phyloP scores from a whole-genome alignment of 53 echinoderm and acorn worm genomes.

The Zoroaster sp. region DNA sequence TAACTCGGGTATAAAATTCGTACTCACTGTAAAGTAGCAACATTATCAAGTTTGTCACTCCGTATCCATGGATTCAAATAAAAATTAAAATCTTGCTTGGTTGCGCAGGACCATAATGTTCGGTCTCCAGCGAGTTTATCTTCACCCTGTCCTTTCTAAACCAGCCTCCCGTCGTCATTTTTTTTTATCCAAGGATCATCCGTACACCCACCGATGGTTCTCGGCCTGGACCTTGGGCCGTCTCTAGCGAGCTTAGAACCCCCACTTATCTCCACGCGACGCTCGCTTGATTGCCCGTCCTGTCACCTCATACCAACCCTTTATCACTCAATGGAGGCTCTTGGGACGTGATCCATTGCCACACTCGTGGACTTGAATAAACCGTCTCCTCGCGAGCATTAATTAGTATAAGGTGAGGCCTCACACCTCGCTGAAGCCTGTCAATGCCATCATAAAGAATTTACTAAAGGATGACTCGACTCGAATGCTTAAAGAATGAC shows the following conservation, averaged over 20 bases:
- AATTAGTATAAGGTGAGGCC: constrained; percentile 11
- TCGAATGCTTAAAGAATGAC: too few species aligned
- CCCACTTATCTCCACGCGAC: not conserved
- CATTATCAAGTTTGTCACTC: too few species aligned
- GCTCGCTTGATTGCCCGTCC: not conserved
- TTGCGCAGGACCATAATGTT: too few species aligned
- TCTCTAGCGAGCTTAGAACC: constrained; percentile 22
- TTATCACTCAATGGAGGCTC: constrained; percentile 13
- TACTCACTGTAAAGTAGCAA: too few species aligned
- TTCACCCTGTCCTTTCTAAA: too few species aligned
- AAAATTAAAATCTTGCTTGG: too few species aligned
- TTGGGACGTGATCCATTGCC: not conserved
- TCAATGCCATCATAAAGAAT: constrained; percentile 12
- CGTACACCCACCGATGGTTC: too few species aligned
- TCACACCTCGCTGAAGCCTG: constrained; percentile 11
- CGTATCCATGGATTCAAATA: too few species aligned
- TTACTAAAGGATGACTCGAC: not conserved
- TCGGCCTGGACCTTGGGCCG: constrained; percentile 22
- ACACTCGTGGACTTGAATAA: not conserved
- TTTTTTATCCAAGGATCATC: too few species aligned
- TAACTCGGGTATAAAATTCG: too few species aligned
- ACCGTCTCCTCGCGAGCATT: not conserved
- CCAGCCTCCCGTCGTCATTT: too few species aligned
- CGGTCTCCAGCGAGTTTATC: too few species aligned
- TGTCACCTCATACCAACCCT: constrained; percentile 24